A percentile compares a stretch with the other conserved stretches of the same genome.
phyloP scores from a whole-genome alignment of 2,797 vertebrate genomes.

The Characodon lateralis region DNA sequence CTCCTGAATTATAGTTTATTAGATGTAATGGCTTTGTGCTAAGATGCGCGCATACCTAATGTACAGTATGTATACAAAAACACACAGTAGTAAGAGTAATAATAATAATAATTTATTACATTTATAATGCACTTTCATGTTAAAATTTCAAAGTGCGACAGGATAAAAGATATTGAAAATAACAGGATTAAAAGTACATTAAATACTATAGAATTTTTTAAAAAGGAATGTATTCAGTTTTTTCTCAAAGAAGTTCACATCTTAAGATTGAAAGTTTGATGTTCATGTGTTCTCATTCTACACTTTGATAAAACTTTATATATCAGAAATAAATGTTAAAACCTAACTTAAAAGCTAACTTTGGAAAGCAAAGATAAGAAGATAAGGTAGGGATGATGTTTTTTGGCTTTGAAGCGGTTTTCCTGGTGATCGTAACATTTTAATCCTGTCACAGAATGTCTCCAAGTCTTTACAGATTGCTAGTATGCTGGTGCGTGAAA shows the following conservation, averaged over 20 bases:
- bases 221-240: no score
- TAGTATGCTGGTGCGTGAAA: slow-evolving; percentile 84
- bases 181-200: no score
- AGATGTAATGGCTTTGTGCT: slow-evolving; percentile 35
- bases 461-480: slow-evolving; percentile 82
- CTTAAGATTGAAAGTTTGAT: not conserved
- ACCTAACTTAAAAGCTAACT: slow-evolving; percentile 30
- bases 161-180: no score
- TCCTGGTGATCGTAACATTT: slow-evolving; percentile 78
- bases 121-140: no score
- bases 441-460: slow-evolving; percentile 82
- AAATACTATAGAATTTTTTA: no score
- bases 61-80: slow-evolving; percentile 1
- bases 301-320: not conserved
- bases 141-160: no score
- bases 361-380: slow-evolving; percentile 45
- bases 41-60: not conserved
- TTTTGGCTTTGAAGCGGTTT: slow-evolving; percentile 70
- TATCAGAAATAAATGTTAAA: not conserved
- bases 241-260: no score
- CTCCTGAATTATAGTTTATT: slow-evolving; percentile 36
- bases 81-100: not conserved
- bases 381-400: slow-evolving; percentile 67
- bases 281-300: not conserved
- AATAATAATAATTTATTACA: no score